Conservation (phyloP, 1,140 invertebrate species). For the Aphis craccivora region DNA sequence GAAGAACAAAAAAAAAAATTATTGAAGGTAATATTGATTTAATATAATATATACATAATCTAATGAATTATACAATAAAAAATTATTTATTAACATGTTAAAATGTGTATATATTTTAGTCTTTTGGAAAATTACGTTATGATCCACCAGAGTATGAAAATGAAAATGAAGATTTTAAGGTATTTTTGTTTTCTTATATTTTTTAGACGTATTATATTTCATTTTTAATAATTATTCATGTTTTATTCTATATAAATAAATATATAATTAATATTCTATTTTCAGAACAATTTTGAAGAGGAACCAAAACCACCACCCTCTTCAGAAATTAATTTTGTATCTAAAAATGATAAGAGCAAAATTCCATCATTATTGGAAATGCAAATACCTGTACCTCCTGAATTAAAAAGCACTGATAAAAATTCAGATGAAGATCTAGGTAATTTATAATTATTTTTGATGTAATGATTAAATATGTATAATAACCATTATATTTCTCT, state of each 20-base stretch:
- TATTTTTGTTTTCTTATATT: not conserved
- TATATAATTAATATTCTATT: not conserved
- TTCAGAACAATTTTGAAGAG: conserved; percentile 44
- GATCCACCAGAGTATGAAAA: conserved; percentile 52
- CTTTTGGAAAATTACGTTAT: conserved; percentile 50
- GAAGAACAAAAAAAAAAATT: conserved; percentile 75
- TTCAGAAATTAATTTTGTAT: conserved; percentile 36
- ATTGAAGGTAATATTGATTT: conserved; percentile 67
- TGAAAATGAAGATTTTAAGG: conserved; percentile 44
- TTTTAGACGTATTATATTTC: not conserved
- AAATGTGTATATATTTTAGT: conserved; percentile 21
- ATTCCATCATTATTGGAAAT: conserved; percentile 55
- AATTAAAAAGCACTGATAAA: conserved; percentile 49
- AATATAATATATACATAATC: not conserved
- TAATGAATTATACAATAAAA: not conserved
- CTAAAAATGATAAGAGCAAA: conserved; percentile 45
- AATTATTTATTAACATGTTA: not conserved
- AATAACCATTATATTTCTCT: not conserved
- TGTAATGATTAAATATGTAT: not conserved
- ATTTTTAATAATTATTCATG: not conserved
- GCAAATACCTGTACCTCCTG: conserved; percentile 47
- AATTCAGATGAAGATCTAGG: conserved; percentile 26
- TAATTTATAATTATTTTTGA: not conserved
- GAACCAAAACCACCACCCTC: conserved; percentile 10
- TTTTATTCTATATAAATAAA: not conserved